A percentile compares a stretch with the other conserved stretches of the same genome.
Conservation (phyloP, 2,888 invertebrate genomes). For the Andrena praecox region DNA sequence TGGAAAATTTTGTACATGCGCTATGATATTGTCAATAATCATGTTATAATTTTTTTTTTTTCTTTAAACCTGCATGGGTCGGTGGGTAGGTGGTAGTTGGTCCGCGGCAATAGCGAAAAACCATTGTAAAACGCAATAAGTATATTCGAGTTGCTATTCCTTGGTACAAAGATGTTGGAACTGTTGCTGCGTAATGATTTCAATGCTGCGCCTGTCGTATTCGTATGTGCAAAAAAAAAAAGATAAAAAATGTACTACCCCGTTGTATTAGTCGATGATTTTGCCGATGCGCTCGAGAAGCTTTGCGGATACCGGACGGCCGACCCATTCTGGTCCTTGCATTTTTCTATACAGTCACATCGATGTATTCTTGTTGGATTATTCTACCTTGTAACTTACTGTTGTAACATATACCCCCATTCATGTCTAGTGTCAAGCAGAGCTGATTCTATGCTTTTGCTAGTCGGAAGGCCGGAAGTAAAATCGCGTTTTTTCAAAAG, state of each 20-base stretch:
- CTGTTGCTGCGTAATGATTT: slow-evolving; percentile 5
- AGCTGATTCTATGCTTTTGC: slow-evolving; percentile 80
- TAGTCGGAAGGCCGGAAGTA: slow-evolving; percentile 53
- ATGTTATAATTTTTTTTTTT: slow-evolving; percentile 26
- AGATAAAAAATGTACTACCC: neutral
- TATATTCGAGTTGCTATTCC: neutral
- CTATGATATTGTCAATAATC: slow-evolving; percentile 29
- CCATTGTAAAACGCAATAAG: slow-evolving; percentile 10
- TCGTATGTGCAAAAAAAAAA: neutral
- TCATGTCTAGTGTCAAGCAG: slow-evolving; percentile 81
- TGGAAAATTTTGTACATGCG: slow-evolving; percentile 16
- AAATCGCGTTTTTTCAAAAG: slow-evolving; percentile 34
- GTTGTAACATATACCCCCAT: slow-evolving; percentile 77
- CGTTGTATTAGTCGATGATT: slow-evolving; percentile 12
- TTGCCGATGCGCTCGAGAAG: neutral
- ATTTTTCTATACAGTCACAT: slow-evolving; percentile 65
- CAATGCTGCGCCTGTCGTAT: neutral
- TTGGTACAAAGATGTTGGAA: slow-evolving; percentile 5
- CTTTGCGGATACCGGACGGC: slow-evolving; percentile 15
- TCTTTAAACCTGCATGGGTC: slow-evolving; percentile 54
- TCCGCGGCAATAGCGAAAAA: neutral
- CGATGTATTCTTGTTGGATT: slow-evolving; percentile 73
- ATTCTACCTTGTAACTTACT: slow-evolving; percentile 78
- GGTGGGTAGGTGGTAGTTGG: slow-evolving; percentile 29
- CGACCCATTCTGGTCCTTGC: slow-evolving; percentile 55